Conservation (phyloP, 2,888 invertebrate genomes). For the Sycophila texana region DNA sequence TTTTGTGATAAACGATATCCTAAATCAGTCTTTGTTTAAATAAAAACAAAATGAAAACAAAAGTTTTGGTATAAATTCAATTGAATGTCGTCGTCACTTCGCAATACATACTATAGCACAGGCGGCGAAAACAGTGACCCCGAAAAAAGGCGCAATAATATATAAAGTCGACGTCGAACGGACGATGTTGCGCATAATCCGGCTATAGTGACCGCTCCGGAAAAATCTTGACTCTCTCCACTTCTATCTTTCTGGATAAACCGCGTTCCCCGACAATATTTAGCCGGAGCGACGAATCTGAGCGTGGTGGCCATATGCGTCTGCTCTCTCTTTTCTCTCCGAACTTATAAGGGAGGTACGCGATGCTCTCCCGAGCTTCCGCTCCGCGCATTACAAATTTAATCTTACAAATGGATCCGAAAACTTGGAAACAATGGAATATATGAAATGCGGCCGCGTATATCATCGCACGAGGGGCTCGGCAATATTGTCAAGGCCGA, state of each 20-base stretch:
- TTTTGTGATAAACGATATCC: too few relatives aligned
- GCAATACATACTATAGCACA: too few relatives aligned
- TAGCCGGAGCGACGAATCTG: slow-evolving; percentile 67
- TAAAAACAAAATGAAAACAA: too few relatives aligned
- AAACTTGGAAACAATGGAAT: slow-evolving; percentile 76
- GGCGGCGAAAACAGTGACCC: too few relatives aligned
- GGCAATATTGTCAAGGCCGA: slow-evolving; percentile 75
- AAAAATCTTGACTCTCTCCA: slow-evolving; percentile 17
- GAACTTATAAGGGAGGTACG: slow-evolving; percentile 55
- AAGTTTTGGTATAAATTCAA: too few relatives aligned
- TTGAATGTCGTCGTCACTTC: too few relatives aligned
- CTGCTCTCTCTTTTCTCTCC: slow-evolving; percentile 64
- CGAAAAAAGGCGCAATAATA: slow-evolving; percentile 17
- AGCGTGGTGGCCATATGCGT: slow-evolving; percentile 72
- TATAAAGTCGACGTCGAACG: slow-evolving; percentile 48
- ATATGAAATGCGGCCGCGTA: slow-evolving; percentile 75
- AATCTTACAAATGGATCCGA: slow-evolving; percentile 85
- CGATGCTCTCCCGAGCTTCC: slow-evolving; percentile 41
- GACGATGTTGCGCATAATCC: slow-evolving; percentile 53
- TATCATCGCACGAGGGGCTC: slow-evolving; percentile 65
- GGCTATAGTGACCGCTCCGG: slow-evolving; percentile 30
- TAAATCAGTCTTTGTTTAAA: too few relatives aligned
- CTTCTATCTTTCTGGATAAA: background rate
- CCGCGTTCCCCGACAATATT: slow-evolving; percentile 9
- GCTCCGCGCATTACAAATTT: slow-evolving; percentile 79